Percentiles rank a stretch among this genome's conserved stretches.
phyloP scores from a whole-genome alignment of 1,140 invertebrate species.

The Bombus fervidus region DNA sequence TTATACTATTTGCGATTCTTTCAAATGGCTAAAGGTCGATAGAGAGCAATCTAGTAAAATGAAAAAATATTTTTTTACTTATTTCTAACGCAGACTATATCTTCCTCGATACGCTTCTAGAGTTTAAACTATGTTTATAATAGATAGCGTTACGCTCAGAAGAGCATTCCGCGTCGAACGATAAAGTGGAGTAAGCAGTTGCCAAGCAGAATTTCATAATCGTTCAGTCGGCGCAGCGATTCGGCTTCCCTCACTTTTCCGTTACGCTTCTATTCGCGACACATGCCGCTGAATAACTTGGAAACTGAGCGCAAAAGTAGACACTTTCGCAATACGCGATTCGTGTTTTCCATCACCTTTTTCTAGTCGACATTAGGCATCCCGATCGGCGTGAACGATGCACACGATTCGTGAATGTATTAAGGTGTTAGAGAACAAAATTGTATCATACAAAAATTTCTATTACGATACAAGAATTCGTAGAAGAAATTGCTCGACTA shows the following conservation, averaged over 20 bases:
- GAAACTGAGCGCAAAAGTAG: constrained; percentile 43
- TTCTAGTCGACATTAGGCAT: neutral
- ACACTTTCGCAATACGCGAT: neutral
- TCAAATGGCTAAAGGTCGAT: neutral
- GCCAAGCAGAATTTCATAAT: constrained; percentile 46
- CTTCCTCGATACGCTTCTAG: neutral
- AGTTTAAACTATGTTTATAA: neutral
- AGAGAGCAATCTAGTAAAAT: neutral
- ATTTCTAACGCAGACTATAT: neutral
- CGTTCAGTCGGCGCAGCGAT: neutral
- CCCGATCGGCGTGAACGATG: neutral
- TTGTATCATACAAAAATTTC: neutral
- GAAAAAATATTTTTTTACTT: neutral
- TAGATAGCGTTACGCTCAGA: neutral
- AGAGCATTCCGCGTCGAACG: neutral
- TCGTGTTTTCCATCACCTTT: neutral
- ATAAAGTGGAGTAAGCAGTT: constrained; percentile 48
- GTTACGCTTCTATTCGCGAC: constrained; percentile 54
- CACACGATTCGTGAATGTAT: neutral
- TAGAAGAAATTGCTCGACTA: neutral
- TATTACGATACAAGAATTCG: no score
- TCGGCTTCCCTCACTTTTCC: constrained; percentile 27
- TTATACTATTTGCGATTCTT: neutral
- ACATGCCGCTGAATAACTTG: constrained; percentile 25
- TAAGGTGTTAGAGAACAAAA: neutral